Conservation (phyloP, 2,797 vertebrate species). For the Ctenochaetus hawaiiensis region DNA sequence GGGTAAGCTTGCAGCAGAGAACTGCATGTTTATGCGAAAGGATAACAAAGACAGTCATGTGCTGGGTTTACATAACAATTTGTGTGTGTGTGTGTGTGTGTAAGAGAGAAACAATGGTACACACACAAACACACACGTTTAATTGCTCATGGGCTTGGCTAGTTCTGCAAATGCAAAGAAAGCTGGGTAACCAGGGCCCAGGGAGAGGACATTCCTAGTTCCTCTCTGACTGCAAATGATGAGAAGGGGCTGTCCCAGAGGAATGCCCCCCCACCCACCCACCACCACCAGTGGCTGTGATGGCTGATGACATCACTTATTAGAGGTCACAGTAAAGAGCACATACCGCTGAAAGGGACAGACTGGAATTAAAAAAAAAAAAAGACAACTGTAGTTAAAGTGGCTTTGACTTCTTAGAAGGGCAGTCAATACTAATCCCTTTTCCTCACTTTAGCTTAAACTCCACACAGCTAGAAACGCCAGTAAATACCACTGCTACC, state of each 20-base stretch:
- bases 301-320: constrained; percentile 76
- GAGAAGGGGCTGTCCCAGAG: constrained; percentile 60
- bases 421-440: constrained; percentile 63
- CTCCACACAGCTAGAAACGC: constrained; percentile 14
- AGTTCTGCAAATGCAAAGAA: constrained; percentile 53
- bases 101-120: not conserved
- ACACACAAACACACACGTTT: constrained; percentile 1
- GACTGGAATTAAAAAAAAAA: constrained; percentile 57
- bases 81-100: not conserved
- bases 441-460: constrained; percentile 49
- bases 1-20: not conserved
- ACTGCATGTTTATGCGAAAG: constrained; percentile 32
- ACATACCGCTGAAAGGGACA: constrained; percentile 69
- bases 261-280: constrained; percentile 33
- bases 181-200: constrained; percentile 46
- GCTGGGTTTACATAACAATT: constrained; percentile 50
- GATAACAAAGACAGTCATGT: constrained; percentile 45
- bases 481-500: constrained; percentile 30
- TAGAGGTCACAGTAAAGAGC: constrained; percentile 75
- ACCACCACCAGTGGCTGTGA: constrained; percentile 45
- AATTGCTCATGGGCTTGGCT: constrained; percentile 44
- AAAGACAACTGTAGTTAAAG: constrained; percentile 61
- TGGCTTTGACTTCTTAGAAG: constrained; percentile 70
- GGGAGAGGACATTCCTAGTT: constrained; percentile 72
- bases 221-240: constrained; percentile 45